phyloP scores from a whole-genome alignment of 2,888 invertebrate species.

The Ophonus ardosiacus region DNA sequence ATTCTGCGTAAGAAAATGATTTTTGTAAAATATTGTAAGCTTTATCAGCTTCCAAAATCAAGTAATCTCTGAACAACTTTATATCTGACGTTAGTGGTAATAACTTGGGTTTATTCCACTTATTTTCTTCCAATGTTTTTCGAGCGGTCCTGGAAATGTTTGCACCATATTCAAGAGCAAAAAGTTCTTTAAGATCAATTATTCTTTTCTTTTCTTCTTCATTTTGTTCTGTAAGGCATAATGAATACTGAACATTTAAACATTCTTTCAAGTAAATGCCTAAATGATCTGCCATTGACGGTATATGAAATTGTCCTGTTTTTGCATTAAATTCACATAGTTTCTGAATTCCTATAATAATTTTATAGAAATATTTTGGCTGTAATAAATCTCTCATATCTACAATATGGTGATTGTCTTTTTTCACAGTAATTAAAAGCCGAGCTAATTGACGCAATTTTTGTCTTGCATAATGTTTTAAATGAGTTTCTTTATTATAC shows the following conservation, averaged over 20 bases:
- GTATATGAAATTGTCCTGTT: constrained; percentile 14
- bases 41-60: background rate
- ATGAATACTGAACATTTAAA: background rate
- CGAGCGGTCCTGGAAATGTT: background rate
- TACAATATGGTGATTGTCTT: background rate
- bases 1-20: background rate
- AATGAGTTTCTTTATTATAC: constrained; percentile 15
- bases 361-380: constrained; percentile 2
- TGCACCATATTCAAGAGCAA: constrained; percentile 2
- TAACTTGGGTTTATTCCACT: constrained; percentile 6
- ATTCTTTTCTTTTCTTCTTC: background rate
- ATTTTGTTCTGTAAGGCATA: constrained; percentile 1
- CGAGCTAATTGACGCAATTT: constrained; percentile 8
- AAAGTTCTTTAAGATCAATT: background rate
- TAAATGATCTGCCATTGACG: constrained; percentile 6
- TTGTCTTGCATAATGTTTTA: constrained; percentile 18
- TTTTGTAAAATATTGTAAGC: background rate
- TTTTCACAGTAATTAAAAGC: background rate
- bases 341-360: constrained; percentile 14
- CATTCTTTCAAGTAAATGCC: constrained; percentile 37
- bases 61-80: background rate
- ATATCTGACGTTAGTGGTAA: constrained; percentile 20
- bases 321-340: background rate
- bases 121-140: background rate
- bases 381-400: constrained; percentile 13